Conservation (phyloP, 2,797 vertebrate species). For the Simalia tracyae region DNA sequence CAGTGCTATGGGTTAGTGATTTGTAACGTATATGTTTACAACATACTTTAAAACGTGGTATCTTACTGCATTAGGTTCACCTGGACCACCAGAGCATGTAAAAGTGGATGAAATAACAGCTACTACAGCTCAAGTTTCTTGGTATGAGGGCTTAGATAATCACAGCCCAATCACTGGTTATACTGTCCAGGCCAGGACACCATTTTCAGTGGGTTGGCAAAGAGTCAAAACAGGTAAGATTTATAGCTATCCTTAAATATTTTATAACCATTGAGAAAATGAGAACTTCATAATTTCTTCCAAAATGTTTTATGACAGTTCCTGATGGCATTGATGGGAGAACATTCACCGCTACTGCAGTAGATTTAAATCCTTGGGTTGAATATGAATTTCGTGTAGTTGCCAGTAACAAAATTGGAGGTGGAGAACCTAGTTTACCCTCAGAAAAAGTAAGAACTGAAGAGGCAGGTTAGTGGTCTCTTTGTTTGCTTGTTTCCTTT, state of each 20-base stretch:
- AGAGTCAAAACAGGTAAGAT: conserved; percentile 82
- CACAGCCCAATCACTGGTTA: conserved; percentile 86
- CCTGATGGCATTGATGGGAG: conserved; percentile 87
- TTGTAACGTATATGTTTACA: conserved; percentile 5
- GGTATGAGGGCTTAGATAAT: conserved; percentile 84
- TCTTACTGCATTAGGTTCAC: conserved; percentile 76
- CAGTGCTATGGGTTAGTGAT: background rate
- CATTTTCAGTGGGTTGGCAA: conserved; percentile 91
- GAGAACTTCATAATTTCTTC: conserved; percentile 11
- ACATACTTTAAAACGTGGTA: background rate
- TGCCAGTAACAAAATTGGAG: conserved; percentile 88
- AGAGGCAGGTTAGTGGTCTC: conserved; percentile 88
- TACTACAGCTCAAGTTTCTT: conserved; percentile 83
- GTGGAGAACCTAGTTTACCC: conserved; percentile 91
- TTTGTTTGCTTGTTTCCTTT: conserved; percentile 55
- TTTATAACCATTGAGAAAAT: background rate
- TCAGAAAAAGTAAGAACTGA: conserved; percentile 94
- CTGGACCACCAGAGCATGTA: conserved; percentile 81
- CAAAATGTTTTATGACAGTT: conserved; percentile 70
- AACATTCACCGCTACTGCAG: conserved; percentile 86
- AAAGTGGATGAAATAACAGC: conserved; percentile 83
- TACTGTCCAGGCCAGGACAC: conserved; percentile 82
- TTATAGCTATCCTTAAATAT: background rate
- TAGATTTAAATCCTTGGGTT: conserved; percentile 94
- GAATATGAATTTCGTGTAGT: conserved; percentile 96